Percentiles rank a stretch among this genome's conserved stretches.
These are phyloP conservation scores for Meriones unguiculatus DNA, from an alignment of 2,113 vertebrate species.

Conservation along the genomic window DNA sequence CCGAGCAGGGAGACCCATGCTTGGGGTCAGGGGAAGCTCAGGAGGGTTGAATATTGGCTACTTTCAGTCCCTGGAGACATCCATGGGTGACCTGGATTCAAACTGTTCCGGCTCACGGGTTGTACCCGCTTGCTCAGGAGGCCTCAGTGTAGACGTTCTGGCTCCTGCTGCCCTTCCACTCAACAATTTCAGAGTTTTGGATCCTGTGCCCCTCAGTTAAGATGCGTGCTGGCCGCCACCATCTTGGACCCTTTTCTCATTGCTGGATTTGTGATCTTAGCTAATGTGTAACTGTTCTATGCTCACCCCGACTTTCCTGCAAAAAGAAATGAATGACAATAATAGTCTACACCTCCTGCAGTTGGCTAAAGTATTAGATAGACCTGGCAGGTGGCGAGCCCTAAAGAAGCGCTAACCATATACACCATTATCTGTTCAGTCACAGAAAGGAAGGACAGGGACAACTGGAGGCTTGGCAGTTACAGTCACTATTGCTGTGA, in stretches of 20 bases:
- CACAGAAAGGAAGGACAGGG: neutral
- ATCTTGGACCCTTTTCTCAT: neutral
- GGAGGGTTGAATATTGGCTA: no score
- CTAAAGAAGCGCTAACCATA: neutral
- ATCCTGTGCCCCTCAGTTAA: no score
- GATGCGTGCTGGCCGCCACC: no score
- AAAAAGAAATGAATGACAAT: neutral
- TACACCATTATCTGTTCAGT: neutral
- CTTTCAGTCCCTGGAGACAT: no score
- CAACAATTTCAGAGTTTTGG: no score
- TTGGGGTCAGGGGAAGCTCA: no score
- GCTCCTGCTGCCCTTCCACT: no score
- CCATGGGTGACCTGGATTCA: no score
- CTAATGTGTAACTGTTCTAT: neutral
- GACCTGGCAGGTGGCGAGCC: neutral
- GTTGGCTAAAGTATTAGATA: neutral
- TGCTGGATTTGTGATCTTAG: neutral
- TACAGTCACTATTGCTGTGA: neutral
- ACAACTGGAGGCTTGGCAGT: neutral
- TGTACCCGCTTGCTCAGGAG: no score
- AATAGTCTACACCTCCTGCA: neutral
- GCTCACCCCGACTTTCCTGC: neutral
- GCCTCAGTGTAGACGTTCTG: no score
- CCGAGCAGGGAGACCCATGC: no score
- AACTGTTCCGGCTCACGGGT: no score